Conservation (phyloP, 2,113 vertebrate genomes). For the Chlamydotis undulata region DNA sequence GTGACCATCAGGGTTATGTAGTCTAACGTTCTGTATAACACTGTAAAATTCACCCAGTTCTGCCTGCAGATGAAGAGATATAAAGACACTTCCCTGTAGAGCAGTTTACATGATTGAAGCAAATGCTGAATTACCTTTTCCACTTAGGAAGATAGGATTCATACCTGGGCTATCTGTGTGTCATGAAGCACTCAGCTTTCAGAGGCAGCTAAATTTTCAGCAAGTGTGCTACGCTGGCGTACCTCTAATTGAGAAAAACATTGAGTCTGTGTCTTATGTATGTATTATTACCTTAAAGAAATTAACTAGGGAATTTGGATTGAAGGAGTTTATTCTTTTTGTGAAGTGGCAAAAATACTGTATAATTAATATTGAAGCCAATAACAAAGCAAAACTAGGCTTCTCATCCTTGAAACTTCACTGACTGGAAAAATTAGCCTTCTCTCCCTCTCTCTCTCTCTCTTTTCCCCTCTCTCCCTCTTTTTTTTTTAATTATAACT, state of each 20-base stretch:
- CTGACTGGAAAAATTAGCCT: constrained; percentile 74
- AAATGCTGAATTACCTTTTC: not conserved
- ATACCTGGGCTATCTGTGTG: not conserved
- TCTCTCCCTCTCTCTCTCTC: not conserved
- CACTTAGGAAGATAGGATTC: not conserved
- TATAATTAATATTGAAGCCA: constrained; percentile 74
- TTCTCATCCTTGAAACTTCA: constrained; percentile 77
- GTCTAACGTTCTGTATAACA: not conserved
- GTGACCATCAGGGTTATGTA: not conserved
- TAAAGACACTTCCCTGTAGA: not conserved
- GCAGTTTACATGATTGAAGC: not conserved
- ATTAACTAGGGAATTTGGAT: constrained; percentile 58
- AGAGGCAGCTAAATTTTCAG: not conserved
- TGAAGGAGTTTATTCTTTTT: constrained; percentile 58
- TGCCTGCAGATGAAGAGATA: not conserved
- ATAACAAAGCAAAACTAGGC: constrained; percentile 65
- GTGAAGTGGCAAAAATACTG: constrained; percentile 63
- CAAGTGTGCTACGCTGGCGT: not conserved
- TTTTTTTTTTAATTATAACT: constrained; percentile 74
- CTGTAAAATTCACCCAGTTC: not conserved
- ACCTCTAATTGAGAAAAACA: constrained; percentile 17
- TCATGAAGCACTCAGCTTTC: not conserved
- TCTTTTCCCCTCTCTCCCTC: not conserved
- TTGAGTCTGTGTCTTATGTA: not conserved
- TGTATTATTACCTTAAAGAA: constrained; percentile 44